phyloP scores from a whole-genome alignment of 2,797 vertebrate genomes.

The Gobio occitaniae region DNA sequence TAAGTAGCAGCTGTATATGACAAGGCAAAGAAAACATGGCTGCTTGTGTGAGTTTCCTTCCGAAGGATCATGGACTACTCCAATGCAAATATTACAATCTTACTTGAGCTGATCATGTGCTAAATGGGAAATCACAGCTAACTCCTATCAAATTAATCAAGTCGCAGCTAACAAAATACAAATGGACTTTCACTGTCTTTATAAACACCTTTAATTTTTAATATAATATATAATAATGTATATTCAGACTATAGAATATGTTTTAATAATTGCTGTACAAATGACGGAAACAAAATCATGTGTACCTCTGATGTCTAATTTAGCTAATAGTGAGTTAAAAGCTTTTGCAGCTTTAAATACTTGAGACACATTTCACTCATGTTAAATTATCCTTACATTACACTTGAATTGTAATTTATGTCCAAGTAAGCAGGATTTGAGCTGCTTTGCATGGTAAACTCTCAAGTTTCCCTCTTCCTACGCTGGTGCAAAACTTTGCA shows the following conservation, averaged over 20 bases:
- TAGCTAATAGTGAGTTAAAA: constrained; percentile 42
- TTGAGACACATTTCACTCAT: constrained; percentile 36
- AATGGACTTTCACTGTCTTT: constrained; percentile 68
- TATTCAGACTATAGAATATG: neutral
- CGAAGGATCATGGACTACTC: constrained; percentile 67
- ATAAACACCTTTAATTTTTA: constrained; percentile 25
- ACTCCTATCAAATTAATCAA: constrained; percentile 54
- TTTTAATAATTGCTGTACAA: neutral
- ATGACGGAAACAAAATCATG: neutral
- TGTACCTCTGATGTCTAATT: constrained; percentile 17
- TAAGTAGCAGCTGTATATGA: constrained; percentile 76
- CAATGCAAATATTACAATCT: constrained; percentile 71
- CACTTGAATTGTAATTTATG: constrained; percentile 46
- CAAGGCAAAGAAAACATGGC: constrained; percentile 74
- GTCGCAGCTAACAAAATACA: constrained; percentile 65
- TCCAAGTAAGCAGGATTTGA: constrained; percentile 52
- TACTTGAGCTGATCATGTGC: constrained; percentile 60
- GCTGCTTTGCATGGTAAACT: constrained; percentile 44
- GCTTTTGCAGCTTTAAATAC: constrained; percentile 28
- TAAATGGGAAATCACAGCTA: constrained; percentile 76
- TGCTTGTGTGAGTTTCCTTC: constrained; percentile 68
- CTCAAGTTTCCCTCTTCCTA: constrained; percentile 45
- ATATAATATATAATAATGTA: neutral
- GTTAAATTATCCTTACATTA: constrained; percentile 45
- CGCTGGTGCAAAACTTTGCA: constrained; percentile 51